Base-by-base conservation (phyloP, 2,888 invertebrate species). In the Halocaridina rubra region DNA sequence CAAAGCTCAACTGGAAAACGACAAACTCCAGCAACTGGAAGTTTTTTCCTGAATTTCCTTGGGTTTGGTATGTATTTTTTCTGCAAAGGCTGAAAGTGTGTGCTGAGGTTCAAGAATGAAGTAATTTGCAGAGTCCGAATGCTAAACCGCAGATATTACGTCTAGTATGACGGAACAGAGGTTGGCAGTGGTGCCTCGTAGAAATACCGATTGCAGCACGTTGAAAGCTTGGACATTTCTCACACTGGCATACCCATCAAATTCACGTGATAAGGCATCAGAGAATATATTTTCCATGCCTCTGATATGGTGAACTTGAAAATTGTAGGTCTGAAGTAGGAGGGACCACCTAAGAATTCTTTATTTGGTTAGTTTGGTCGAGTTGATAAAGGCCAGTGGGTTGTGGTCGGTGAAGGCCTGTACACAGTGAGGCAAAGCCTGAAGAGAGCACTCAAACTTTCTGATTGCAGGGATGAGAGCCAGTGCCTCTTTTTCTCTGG, bases 81-180 rank as follows among this genome's bases (percentile, higher is more conserved):
- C 99, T 0, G 97, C 97, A 92, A 99, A 98, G 91, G 97, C 97
- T 89, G 98, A 96, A 32, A 98, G 92, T 0, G 98, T 98, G 90
- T 98, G 97, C 91, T 98, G 98, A 89, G 96, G 95, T 91, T 99
- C 99, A 24, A 99, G 93, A 90, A 99, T 98, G 91, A 99, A 99
- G 91, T 99, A 99, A 91, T 99, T 99, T 72, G 98, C 97, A 91
- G 97, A 96, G 91, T 99, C 99, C 30, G 98, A 97, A 91, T 98
- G 97, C 91, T 98, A 99, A n/a, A 99, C 96, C 89, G 96, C 96
- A 61, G 96, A 97, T 90, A 99, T 97, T 0, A 98, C 98, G 90
- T 99, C 98, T 88, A 99, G 93, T 89, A 98, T 96, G 3, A 96
- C 96, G 90, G 95, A 95, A 91, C 97, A 97, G 1, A 98, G 92